phyloP scores from a whole-genome alignment of 2,113 vertebrate genomes.

The Collichthys lucidus region DNA sequence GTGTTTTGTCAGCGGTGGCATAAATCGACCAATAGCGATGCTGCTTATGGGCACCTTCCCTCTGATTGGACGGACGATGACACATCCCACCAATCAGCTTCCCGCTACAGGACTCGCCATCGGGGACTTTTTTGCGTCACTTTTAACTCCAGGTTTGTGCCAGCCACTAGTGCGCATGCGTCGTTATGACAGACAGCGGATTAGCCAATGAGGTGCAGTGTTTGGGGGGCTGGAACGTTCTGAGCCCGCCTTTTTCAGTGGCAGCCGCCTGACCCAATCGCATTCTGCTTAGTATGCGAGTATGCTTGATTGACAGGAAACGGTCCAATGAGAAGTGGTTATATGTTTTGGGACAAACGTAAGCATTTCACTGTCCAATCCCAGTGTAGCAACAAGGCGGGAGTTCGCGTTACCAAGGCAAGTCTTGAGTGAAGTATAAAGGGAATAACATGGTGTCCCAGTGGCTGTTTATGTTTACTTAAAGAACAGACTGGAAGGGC shows the following conservation, averaged over 20 bases:
- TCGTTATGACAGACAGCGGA: slow-evolving; percentile 22
- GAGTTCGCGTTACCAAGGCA: slow-evolving; percentile 79
- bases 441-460: slow-evolving; percentile 83
- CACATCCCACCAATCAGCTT: slow-evolving; percentile 52
- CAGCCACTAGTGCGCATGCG: slow-evolving; percentile 50
- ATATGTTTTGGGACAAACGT: background rate
- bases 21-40: slow-evolving; percentile 56
- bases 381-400: slow-evolving; percentile 78
- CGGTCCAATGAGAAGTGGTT: slow-evolving; percentile 44
- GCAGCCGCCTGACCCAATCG: slow-evolving; percentile 52
- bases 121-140: slow-evolving; percentile 70
- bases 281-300: slow-evolving; percentile 77
- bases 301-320: slow-evolving; percentile 44
- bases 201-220: slow-evolving; percentile 66
- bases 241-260: slow-evolving; percentile 55
- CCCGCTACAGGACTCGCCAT: slow-evolving; percentile 33
- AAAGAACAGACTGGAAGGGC: slow-evolving; percentile 56
- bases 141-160: background rate
- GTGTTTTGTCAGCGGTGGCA: background rate
- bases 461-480: slow-evolving; percentile 84
- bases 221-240: slow-evolving; percentile 59
- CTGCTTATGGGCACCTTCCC: accelerated
- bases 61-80: slow-evolving; percentile 43
- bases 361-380: slow-evolving; percentile 67
- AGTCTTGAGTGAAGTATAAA: slow-evolving; percentile 78